Percentiles rank a stretch among this genome's conserved stretches.
Conservation (phyloP, 2,113 vertebrate species). For the Poecilia latipinna region DNA sequence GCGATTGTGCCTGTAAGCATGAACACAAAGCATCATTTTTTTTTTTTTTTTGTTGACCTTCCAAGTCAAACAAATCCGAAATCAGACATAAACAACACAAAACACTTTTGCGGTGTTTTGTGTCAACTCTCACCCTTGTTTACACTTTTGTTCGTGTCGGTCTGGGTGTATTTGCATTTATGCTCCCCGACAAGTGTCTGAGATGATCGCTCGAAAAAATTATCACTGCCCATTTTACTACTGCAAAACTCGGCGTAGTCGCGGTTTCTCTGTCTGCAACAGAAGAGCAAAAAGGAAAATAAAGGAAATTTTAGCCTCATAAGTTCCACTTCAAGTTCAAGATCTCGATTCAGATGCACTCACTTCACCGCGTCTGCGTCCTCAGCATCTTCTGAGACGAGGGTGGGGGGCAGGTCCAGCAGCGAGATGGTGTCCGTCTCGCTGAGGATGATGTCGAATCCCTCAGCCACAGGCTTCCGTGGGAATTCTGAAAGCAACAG, state of each 20-base stretch:
- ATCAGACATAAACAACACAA: no score
- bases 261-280: slow-evolving; percentile 78
- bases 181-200: slow-evolving; percentile 84
- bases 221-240: slow-evolving; percentile 78
- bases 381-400: slow-evolving; percentile 80
- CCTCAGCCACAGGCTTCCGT: slow-evolving; percentile 65
- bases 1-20: slow-evolving; percentile 69
- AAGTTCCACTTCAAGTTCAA: neutral
- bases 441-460: slow-evolving; percentile 73
- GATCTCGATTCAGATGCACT: slow-evolving; percentile 17
- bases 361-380: slow-evolving; percentile 72
- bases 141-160: slow-evolving; percentile 73
- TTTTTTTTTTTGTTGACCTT: no score
- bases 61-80: no score
- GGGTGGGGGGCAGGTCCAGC: slow-evolving; percentile 76
- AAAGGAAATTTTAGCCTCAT: neutral
- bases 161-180: slow-evolving; percentile 87
- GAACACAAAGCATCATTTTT: neutral
- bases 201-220: slow-evolving; percentile 79
- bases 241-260: slow-evolving; percentile 81
- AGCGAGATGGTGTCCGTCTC: slow-evolving; percentile 84
- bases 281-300: neutral
- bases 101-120: neutral
- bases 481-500: slow-evolving; percentile 55
- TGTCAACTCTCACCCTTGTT: slow-evolving; percentile 80